Base-by-base conservation (phyloP, 2,888 invertebrate genomes). In the Pinctada fucata region DNA sequence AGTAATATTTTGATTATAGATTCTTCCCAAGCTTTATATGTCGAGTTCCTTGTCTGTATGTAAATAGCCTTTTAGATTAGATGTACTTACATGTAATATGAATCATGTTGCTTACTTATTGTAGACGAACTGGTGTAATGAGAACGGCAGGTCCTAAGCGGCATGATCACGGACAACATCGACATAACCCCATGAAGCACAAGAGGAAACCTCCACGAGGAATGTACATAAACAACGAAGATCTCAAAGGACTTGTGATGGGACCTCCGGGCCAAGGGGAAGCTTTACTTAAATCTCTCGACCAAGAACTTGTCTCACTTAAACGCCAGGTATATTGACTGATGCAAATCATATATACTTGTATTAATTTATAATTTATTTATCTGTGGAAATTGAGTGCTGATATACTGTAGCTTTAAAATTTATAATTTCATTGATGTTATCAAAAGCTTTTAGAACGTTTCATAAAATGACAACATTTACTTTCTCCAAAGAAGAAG, bases 191-290 rank as follows among this genome's bases (percentile, higher is more conserved):
- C 4, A 88, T 89, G 82, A 88, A 88, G 83, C 88, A 90, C 84
- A 91, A 94, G 90, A 96, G 97, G 92, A 96, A 97, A 93, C 96
- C 98, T 90, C 98, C 98, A 82, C 96, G 96, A 90, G 98, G 98
- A 93, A 97, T 99, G 96, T 97, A 97, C 94, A 96, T 99, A 94
- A 97, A 97, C 95, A 97, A 97, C 94, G 98, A 98, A 93, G 98
- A 98, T 94, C 95, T 99, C 93, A 96, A 97, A 88, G 95, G 96
- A 88, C 95, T 99, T 94, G 97, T 97, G 82, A 95, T 95, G 84
- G 95, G 95, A 88, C 95, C 95, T 79, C 93, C 91, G 87, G 95
- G 94, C 91, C 95, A 95, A 92, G 96, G 96, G 88, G 96, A 97
- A 88, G 95, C 95, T 91, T 95, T 97, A 94, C 95, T 99, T 91